phyloP scores from a whole-genome alignment of 2,797 vertebrate species.

The Percopsis omiscomaycus region DNA sequence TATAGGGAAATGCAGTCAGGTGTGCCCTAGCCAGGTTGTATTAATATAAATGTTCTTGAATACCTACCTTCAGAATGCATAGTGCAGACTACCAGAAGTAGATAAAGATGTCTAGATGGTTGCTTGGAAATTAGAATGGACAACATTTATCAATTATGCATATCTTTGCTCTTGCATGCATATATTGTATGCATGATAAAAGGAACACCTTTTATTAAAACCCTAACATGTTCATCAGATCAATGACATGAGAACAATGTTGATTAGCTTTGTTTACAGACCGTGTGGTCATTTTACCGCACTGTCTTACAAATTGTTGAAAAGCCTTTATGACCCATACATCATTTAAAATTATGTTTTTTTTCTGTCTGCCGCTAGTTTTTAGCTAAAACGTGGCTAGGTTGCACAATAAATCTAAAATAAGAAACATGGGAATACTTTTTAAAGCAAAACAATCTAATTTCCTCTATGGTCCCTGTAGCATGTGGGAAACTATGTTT shows the following conservation, averaged over 20 bases:
- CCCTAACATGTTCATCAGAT: too few species aligned
- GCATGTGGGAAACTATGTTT: constrained; percentile 66
- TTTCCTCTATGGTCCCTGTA: constrained; percentile 46
- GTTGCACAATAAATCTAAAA: constrained; percentile 40
- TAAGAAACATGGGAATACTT: constrained; percentile 59
- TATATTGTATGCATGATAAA: background rate
- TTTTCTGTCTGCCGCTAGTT: constrained; percentile 19
- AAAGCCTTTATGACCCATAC: too few species aligned
- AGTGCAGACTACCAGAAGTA: background rate
- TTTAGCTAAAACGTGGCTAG: constrained; percentile 13
- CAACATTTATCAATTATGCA: background rate
- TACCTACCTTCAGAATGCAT: background rate
- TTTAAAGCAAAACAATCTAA: constrained; percentile 56
- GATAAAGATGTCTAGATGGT: constrained; percentile 4
- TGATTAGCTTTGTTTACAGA: too few species aligned
- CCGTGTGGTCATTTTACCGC: too few species aligned
- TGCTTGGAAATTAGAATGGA: background rate
- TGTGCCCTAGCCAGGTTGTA: background rate
- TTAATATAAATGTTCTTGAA: background rate
- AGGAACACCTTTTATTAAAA: too few species aligned
- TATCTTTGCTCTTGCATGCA: background rate
- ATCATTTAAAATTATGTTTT: constrained; percentile 2
- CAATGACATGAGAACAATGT: too few species aligned
- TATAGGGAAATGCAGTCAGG: background rate
- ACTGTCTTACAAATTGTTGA: background rate